Evolutionary conservation across 2,113 vertebrate species (phyloP), one percentile per base, ranked within the genome.

Genomic region (Phaethornis superciliosus): DNA sequence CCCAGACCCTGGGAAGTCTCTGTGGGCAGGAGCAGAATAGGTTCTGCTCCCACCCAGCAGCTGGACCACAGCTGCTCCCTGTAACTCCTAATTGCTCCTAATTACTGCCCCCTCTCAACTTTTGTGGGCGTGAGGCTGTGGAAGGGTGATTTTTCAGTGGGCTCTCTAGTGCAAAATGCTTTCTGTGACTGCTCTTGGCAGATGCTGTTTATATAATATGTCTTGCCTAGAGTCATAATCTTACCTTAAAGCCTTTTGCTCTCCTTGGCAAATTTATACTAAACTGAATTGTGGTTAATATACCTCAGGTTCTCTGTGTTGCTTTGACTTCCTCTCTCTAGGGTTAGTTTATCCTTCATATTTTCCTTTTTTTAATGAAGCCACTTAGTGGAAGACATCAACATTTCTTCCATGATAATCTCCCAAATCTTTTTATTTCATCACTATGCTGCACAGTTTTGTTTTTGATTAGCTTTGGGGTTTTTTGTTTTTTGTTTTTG

Each of bases 281-380:
- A 93, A 91, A 90, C 75, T 85, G 79, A 75, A 95, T 85, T 85
- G 85, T 55, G 71, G 88, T 91, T 95, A 94, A 95, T 95, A 96
- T 60, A 94, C 68, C 90, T 96, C 47, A 62, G 81, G 94, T 62
- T 89, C 67, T 85, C 44, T 33, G 30, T 40, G 62, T 70, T 93
- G 63, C 83, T 95, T 80, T 90, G 72, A 19, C 79, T 70, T 64
- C 76, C 90, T 75, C 60, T 96, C 90, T 80, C 63, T 93, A 47
- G 71, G 74, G 88, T 70, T 10, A 60, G 81, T 75, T 90, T 93
- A 82, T 67, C 30, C 55, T 84, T 93, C 70, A 46, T 86, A 75
- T 89, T 88, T 95, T 75, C 68, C 46, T 70, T 79, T 70, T 70
- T 74, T 47, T 95, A 88, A 91, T 90, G 46, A 69, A 88, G 64